Evolutionary conservation across 2,113 vertebrate genomes (phyloP).

Genomic region (Oryzias woworae): DNA sequence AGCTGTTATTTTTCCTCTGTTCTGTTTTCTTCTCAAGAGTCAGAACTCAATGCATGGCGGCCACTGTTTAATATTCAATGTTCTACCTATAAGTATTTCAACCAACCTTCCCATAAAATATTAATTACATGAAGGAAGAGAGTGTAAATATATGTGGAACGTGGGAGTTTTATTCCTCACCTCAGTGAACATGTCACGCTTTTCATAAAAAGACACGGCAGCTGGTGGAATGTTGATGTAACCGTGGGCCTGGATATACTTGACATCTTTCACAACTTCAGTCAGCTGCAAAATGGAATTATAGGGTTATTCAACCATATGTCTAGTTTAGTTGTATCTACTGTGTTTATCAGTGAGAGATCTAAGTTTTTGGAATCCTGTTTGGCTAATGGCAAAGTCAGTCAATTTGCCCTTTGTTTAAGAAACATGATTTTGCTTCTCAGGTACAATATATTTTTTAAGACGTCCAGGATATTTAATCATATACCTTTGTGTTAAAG

Average conservation of each 20-base stretch:
- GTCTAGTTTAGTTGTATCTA: too few relatives aligned
- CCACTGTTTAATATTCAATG: too few relatives aligned
- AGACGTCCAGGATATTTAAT: not conserved
- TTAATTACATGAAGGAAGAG: not conserved
- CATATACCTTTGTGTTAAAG: conserved; percentile 79
- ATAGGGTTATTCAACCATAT: conserved; percentile 5
- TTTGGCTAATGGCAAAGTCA: too few relatives aligned
- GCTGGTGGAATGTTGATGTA: conserved; percentile 75
- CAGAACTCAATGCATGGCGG: too few relatives aligned
- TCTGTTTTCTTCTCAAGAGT: too few relatives aligned
- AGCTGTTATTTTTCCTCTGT: too few relatives aligned
- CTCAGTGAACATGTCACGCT: conserved; percentile 77
- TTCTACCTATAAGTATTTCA: too few relatives aligned
- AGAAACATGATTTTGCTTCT: too few relatives aligned
- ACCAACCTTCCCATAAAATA: not conserved
- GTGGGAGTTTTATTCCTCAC: conserved; percentile 60
- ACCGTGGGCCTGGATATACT: conserved; percentile 78
- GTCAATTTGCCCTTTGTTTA: too few relatives aligned
- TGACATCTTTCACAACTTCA: conserved; percentile 83
- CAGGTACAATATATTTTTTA: not conserved
- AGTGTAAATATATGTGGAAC: not conserved
- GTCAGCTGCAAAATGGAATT: conserved; percentile 66
- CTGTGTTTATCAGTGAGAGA: too few relatives aligned
- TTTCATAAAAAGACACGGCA: conserved; percentile 76
- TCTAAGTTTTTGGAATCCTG: too few relatives aligned